Evolutionary conservation across 2,797 vertebrate genomes (phyloP).

Genomic region (Leptatherina wallacei): DNA sequence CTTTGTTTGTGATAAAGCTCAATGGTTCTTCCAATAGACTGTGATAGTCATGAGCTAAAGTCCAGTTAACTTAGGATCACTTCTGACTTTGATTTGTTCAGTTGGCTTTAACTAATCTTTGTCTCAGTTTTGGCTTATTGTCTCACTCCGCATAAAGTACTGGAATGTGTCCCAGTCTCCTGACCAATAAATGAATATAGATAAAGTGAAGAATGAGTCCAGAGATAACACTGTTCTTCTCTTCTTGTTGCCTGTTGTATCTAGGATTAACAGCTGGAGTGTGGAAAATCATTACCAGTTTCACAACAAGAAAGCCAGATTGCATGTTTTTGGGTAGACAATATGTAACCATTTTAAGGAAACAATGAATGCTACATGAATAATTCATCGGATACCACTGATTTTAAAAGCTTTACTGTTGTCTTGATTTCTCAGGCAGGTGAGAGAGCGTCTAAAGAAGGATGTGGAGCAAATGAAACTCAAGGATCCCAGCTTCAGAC

Average conservation of each 20-base stretch:
- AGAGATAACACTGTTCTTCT: conserved; percentile 18
- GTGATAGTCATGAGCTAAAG: conserved; percentile 13
- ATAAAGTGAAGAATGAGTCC: conserved; percentile 19
- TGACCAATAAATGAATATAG: conserved; percentile 23
- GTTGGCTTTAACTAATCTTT: neutral
- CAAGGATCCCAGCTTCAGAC: conserved; percentile 87
- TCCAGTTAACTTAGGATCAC: neutral
- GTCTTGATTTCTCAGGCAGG: conserved; percentile 81
- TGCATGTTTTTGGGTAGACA: neutral
- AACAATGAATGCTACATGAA: neutral
- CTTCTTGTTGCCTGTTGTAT: neutral
- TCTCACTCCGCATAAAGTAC: neutral
- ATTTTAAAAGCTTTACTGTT: neutral
- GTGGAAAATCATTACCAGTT: conserved; percentile 13
- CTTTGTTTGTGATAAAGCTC: neutral
- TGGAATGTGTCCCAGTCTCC: neutral
- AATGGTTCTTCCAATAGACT: neutral
- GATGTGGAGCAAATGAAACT: conserved; percentile 90
- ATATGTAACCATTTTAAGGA: neutral
- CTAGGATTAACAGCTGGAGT: neutral
- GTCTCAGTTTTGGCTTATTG: conserved; percentile 12
- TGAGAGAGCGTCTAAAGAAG: conserved; percentile 88
- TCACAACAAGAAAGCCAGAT: neutral
- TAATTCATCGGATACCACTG: neutral
- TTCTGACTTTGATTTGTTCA: conserved; percentile 10